These are phyloP conservation scores for Brachyhypopomus occidentalis DNA, from an alignment of 2,113 vertebrate genomes.

Conservation along the genomic window DNA sequence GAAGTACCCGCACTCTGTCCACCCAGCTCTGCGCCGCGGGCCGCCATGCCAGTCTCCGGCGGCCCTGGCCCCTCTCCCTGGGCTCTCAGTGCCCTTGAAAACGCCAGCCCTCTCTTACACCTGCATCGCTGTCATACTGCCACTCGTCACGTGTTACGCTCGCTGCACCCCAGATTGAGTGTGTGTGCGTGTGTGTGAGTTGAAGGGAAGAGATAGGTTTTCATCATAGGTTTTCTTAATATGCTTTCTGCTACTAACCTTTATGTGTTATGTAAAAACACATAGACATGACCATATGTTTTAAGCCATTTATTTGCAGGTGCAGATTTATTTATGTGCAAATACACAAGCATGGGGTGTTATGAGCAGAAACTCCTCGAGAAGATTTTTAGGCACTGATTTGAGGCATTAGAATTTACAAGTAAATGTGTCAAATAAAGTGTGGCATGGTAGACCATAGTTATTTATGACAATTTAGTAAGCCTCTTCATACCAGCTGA, in stretches of 20 bases:
- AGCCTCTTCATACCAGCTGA: slow-evolving; percentile 69
- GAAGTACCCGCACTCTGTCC: slow-evolving; percentile 47
- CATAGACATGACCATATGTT: neutral
- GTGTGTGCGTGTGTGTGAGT: slow-evolving; percentile 1
- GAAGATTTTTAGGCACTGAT: slow-evolving; percentile 7
- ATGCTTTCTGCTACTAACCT: neutral
- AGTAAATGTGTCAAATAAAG: slow-evolving; percentile 55
- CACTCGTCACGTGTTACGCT: slow-evolving; percentile 45
- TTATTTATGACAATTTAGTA: slow-evolving; percentile 60
- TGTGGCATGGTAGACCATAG: slow-evolving; percentile 57
- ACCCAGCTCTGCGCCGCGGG: slow-evolving; percentile 34
- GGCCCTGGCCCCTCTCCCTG: slow-evolving; percentile 33
- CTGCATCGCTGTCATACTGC: slow-evolving; percentile 44
- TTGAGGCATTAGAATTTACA: slow-evolving; percentile 13
- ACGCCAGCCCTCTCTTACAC: slow-evolving; percentile 41
- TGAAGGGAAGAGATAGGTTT: neutral
- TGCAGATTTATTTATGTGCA: neutral
- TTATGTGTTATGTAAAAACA: neutral
- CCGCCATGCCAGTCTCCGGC: slow-evolving; percentile 38
- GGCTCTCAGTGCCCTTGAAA: slow-evolving; percentile 53
- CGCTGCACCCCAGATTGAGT: slow-evolving; percentile 18
- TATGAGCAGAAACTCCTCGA: neutral
- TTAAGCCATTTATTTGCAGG: neutral
- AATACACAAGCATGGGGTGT: neutral
- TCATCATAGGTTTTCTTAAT: neutral